These are phyloP conservation scores for Hyaena hyaena DNA, from an alignment of 2,113 vertebrate genomes.

Conservation along the genomic window DNA sequence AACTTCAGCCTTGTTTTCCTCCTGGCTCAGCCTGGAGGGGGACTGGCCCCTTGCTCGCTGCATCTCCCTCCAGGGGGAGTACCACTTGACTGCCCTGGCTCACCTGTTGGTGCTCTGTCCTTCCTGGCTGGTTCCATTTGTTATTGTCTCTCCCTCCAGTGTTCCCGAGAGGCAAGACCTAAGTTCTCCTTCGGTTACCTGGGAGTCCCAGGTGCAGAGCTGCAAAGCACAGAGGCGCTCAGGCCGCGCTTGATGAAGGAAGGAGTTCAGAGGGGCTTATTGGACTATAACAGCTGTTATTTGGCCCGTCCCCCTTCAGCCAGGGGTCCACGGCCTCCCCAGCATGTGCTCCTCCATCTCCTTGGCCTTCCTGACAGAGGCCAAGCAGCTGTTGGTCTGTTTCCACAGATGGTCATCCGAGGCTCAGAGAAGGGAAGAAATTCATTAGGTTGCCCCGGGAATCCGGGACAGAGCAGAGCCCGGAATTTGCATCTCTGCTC, in stretches of 20 bases:
- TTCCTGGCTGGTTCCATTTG: not conserved
- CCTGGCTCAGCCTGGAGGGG: not conserved
- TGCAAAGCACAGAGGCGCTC: not conserved
- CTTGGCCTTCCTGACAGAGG: not conserved
- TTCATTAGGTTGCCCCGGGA: not conserved
- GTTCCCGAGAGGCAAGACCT: not conserved
- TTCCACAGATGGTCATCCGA: constrained; percentile 37
- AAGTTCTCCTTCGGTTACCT: not conserved
- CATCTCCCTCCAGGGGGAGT: not conserved
- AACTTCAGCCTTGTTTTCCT: not conserved
- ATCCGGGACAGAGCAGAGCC: not conserved
- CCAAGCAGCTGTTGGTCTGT: constrained; percentile 29
- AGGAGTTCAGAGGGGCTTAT: not conserved
- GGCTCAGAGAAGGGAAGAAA: not conserved
- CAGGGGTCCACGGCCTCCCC: not conserved
- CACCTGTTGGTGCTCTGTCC: not conserved
- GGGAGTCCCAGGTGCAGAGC: not conserved
- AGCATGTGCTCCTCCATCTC: not conserved
- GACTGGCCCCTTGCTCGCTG: not conserved
- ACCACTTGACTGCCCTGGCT: not conserved
- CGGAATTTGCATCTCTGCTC: not conserved
- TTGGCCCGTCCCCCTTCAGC: not conserved
- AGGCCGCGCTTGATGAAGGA: not conserved
- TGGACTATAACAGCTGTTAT: constrained; percentile 50
- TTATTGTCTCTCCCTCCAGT: not conserved